Evolutionary conservation across 2,113 vertebrate species (phyloP).

Genomic region (Numenius arquata): DNA sequence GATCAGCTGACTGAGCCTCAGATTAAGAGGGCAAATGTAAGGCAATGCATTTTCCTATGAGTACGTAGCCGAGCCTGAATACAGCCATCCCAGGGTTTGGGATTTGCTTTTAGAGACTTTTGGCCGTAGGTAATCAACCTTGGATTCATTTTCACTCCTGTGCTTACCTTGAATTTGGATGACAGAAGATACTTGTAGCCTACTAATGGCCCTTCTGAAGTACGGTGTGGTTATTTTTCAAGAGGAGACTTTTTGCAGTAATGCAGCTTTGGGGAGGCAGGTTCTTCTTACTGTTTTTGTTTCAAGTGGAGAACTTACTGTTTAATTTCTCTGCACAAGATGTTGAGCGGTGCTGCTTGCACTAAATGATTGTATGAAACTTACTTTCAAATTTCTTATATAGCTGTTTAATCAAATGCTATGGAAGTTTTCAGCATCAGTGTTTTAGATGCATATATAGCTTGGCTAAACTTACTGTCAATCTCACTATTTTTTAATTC

Average conservation of each 20-base stretch:
- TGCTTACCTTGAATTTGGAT: not conserved
- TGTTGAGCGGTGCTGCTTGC: not conserved
- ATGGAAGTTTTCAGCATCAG: not conserved
- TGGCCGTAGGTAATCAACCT: fast-evolving
- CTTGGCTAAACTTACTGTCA: not conserved
- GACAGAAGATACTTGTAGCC: not conserved
- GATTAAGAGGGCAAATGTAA: not conserved
- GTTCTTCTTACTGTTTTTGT: not conserved
- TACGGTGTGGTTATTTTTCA: not conserved
- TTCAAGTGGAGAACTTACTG: not conserved
- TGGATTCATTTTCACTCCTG: not conserved
- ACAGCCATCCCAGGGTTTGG: not conserved
- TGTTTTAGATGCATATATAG: not conserved
- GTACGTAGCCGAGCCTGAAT: not conserved
- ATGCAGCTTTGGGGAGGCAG: not conserved
- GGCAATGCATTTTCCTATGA: not conserved
- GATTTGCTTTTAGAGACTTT: not conserved
- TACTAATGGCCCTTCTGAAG: not conserved
- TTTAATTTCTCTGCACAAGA: not conserved
- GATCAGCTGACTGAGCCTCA: not conserved
- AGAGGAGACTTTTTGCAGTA: not conserved
- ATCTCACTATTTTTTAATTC: not conserved
- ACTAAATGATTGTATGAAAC: not conserved
- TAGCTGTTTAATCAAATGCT: not conserved
- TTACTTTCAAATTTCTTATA: not conserved